Base-by-base conservation (phyloP, 23 tunicate species). In the Trididemnum miniatum region DNA sequence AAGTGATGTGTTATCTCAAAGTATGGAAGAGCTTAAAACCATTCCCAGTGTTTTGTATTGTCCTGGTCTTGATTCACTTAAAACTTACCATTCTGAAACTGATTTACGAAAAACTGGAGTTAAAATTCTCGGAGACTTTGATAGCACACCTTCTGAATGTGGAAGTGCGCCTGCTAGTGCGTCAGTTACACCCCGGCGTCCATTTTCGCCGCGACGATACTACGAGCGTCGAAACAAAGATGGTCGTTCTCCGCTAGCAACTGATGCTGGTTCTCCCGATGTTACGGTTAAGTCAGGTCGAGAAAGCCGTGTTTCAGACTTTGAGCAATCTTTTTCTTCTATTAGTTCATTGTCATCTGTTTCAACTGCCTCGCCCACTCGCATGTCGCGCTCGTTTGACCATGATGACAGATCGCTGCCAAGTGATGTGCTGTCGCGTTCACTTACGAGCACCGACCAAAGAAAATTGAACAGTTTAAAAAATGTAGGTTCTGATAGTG, bases 131-230 rank as follows among this genome's bases (percentile, higher is more conserved):
- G 5, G 9, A 31, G 25, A 67, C 20, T 5, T 12, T 20, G 38
- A 31, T 30, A 12, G 7, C n/a, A 24, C 38, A 4, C 75, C 75
- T 9, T 33, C 38, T 3, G 38, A 67, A 67, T 67, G 75, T 33
- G 38, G 75, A 7, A 67, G 75, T 32, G 75, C 75, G 31, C 75
- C 75, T 32, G 75, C 38, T 2, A 62, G 69, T 23, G 75, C 38
- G 32, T 30, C 75, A 67, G 35, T 38, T 27, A 77, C 84, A 0
- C 87, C 90, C 15, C 66, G 90, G n/a, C 79, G 37, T 50, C 97
- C 97, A 20, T 85, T 39, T 57, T 91, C 97, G 1, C 87, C 97
- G 22, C 69, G 90, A 38, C 83, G 40, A 1, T 91, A 85, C 30
- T 82, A 82, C 60, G 87, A 91, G 31, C 86, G 90, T 4, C 25